phyloP scores from a whole-genome alignment of 2,113 vertebrate species.

The Hydropotes inermis region DNA sequence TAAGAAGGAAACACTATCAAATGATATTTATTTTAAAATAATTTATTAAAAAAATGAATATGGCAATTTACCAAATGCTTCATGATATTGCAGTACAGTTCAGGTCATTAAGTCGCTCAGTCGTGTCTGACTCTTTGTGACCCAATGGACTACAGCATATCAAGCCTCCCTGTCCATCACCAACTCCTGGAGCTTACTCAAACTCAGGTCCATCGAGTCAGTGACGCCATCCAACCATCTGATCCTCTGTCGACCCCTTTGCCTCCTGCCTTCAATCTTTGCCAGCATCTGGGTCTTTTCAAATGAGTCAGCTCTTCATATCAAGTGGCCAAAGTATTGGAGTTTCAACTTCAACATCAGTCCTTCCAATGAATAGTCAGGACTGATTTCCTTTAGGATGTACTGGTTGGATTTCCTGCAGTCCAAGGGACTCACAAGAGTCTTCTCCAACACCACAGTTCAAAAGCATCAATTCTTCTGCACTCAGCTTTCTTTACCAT shows the following conservation, averaged over 20 bases:
- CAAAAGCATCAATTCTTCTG: neutral
- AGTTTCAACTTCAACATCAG: neutral
- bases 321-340: neutral
- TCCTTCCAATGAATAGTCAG: neutral
- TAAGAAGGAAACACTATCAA: neutral
- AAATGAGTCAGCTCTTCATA: neutral
- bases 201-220: neutral
- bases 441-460: neutral
- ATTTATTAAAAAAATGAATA: neutral
- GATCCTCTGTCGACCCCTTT: accelerated
- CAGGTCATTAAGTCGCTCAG: neutral
- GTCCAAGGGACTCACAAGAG: neutral
- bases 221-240: neutral
- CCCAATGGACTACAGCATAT: neutral
- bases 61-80: neutral
- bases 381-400: neutral
- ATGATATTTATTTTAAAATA: neutral
- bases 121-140: accelerated
- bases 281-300: neutral
- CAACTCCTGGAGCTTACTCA: neutral
- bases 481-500: neutral
- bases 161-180: neutral
- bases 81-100: neutral
- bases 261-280: accelerated
- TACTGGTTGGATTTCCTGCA: neutral